Conservation (phyloP, 2,888 invertebrate genomes). For the Drosophila fulvimacula region DNA sequence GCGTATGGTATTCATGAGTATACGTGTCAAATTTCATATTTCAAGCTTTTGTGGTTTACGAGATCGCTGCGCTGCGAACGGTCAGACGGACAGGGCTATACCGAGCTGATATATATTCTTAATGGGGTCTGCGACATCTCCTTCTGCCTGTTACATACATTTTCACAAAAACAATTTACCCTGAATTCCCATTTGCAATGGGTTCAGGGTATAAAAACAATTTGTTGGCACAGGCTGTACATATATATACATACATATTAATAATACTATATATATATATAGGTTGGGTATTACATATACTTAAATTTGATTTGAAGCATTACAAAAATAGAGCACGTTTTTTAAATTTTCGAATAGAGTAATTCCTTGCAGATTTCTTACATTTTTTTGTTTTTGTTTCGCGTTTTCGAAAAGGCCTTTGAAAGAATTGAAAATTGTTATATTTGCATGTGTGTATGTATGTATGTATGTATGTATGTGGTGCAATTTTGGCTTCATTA, state of each 20-base stretch:
- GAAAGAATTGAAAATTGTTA: slow-evolving; percentile 57
- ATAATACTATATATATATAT: slow-evolving; percentile 8
- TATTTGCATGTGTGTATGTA: neutral
- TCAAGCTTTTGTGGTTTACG: no score
- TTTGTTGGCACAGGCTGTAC: slow-evolving; percentile 21
- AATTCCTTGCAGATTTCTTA: slow-evolving; percentile 20
- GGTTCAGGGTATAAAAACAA: no score
- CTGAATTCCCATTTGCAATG: no score
- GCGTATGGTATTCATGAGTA: no score
- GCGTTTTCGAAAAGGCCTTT: slow-evolving; percentile 51
- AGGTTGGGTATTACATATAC: slow-evolving; percentile 2
- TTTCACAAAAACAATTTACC: no score
- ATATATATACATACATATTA: slow-evolving; percentile 20
- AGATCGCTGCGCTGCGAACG: no score
- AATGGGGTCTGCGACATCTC: no score
- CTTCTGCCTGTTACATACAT: no score
- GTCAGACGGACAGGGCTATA: no score
- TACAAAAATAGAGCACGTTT: slow-evolving; percentile 52
- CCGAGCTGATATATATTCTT: no score
- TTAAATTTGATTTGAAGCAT: slow-evolving; percentile 34
- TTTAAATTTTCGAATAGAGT: slow-evolving; percentile 38
- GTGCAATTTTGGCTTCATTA: neutral
- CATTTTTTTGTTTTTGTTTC: neutral
- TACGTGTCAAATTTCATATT: no score
- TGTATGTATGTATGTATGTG: neutral